Base-by-base conservation (phyloP, 2,113 vertebrate genomes). In the Eretmochelys imbricata region DNA sequence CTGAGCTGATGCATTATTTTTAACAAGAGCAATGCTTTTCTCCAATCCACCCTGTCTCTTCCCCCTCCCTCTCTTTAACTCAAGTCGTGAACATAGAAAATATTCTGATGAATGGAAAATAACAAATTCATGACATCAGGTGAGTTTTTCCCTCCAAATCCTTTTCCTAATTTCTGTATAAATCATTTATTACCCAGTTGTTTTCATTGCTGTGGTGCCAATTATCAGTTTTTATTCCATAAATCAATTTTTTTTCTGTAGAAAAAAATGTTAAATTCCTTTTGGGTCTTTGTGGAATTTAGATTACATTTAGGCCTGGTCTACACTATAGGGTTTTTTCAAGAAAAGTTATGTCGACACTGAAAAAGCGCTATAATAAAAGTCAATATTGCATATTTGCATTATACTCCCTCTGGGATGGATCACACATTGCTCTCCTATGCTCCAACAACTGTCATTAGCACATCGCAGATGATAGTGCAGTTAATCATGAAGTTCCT, bases 1-100 rank as follows among this genome's bases (percentile, higher is more conserved):
- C 91, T 69, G 80, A 93, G 82, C 82, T 90, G 69, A 38, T 20
- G 14, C 13, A 13, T 89, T 94, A 14, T 89, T 96, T 95, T 95
- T 94, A 55, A 76, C 55, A 4, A 35, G 6, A 3, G 24, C 82
- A 81, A 51, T 81, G 80, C 13, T 82, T 90, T 85, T 93, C 89
- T 38, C 91, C 6, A 90, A 82, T 31, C 22, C 51, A 51, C 69
- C 80, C 81, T 25, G 49, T 87, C 93, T 93, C 76, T 76, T 91
- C 4, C 51, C 80, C 16, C 5, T 31, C 17, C 2, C 0, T 94
- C 84, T 55, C 65, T 93, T 20, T 49, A 85, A 25, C 4, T 96
- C 17, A 82, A 54, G 80, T 82, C 2, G 1, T 1, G 8, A 89
- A 48, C 38, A 25, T 14, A 88, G 12, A 57, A 92, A 85, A 80